phyloP scores from a whole-genome alignment of 2,888 invertebrate genomes.

The Neocrepidodera transversa region DNA sequence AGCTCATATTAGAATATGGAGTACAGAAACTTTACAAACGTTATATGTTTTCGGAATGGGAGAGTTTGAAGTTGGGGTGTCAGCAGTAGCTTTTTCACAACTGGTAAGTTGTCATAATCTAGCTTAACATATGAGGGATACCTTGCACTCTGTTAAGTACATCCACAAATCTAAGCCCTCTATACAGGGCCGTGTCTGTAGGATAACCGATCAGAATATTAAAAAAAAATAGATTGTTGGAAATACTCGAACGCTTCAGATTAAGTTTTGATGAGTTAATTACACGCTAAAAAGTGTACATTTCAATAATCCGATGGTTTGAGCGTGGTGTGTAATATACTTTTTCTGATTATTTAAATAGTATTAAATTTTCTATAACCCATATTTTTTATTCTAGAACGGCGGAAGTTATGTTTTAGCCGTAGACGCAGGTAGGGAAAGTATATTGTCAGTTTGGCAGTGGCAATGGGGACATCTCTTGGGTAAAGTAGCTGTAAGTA shows the following conservation, averaged over 20 bases:
- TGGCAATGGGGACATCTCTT: constrained; percentile 95
- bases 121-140: too few relatives aligned
- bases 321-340: neutral
- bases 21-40: constrained; percentile 86
- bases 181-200: too few relatives aligned
- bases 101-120: constrained; percentile 65
- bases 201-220: too few relatives aligned
- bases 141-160: too few relatives aligned
- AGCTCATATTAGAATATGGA: constrained; percentile 92
- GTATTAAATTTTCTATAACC: too few relatives aligned
- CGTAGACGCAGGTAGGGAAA: constrained; percentile 87
- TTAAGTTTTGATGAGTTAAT: too few relatives aligned
- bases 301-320: too few relatives aligned
- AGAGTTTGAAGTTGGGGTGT: constrained; percentile 85
- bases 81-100: constrained; percentile 89
- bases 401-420: constrained; percentile 90
- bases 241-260: too few relatives aligned
- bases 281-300: too few relatives aligned
- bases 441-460: constrained; percentile 92
- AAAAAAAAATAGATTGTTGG: too few relatives aligned
- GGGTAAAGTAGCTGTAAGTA: constrained; percentile 90
- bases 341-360: too few relatives aligned
- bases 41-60: constrained; percentile 91
- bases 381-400: constrained; percentile 68
- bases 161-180: too few relatives aligned